These are phyloP conservation scores for Rissa tridactyla DNA, from an alignment of 2,113 vertebrate species.

Conservation along the genomic window DNA sequence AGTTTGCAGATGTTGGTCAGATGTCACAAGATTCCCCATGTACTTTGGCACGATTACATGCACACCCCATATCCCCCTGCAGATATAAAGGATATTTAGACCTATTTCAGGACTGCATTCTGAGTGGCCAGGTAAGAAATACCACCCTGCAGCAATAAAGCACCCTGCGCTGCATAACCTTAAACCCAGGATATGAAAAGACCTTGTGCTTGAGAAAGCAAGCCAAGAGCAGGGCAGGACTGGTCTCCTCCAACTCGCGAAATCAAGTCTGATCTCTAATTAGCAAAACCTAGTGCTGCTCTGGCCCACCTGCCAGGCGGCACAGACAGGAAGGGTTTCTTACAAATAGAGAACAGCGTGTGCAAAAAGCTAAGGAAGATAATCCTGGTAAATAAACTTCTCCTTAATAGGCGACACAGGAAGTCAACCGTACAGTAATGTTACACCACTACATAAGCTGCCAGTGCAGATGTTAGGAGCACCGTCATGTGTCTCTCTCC, in stretches of 20 bases:
- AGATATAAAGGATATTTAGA: neutral
- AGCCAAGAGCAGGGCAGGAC: neutral
- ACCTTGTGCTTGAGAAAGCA: neutral
- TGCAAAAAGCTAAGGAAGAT: conserved; percentile 2
- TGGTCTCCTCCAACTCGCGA: neutral
- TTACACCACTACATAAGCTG: neutral
- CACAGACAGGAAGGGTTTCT: neutral
- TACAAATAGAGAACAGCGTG: neutral
- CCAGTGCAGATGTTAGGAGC: neutral
- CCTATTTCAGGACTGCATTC: neutral
- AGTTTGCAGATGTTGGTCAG: neutral
- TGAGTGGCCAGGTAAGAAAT: neutral
- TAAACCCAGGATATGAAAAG: neutral
- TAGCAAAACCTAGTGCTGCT: neutral
- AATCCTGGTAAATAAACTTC: conserved; percentile 29
- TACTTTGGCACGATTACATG: neutral
- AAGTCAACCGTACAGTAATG: neutral
- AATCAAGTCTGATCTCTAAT: neutral
- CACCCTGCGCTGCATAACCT: neutral
- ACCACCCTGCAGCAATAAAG: neutral
- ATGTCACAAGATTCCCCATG: neutral
- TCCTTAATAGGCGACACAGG: neutral
- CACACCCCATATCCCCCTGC: neutral
- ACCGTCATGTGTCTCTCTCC: neutral
- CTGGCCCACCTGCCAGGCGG: neutral